These are phyloP conservation scores for Gymnocheta viridis DNA, from an alignment of 2,888 invertebrate genomes.

Conservation along the genomic window DNA sequence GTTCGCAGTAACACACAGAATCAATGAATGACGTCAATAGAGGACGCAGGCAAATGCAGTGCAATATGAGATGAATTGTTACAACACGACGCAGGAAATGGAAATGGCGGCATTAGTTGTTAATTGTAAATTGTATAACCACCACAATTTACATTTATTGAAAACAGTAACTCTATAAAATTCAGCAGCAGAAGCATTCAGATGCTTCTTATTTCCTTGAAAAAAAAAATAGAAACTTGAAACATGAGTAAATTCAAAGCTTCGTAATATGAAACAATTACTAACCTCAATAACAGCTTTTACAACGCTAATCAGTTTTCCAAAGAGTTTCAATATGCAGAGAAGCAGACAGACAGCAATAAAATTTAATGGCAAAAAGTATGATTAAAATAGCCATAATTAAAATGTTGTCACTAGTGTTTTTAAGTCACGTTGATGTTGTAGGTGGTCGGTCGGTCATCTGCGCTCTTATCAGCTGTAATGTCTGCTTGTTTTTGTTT, in stretches of 20 bases:
- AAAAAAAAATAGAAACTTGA: background rate
- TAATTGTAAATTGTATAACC: background rate
- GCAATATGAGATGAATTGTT: slow-evolving; percentile 16
- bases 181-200: slow-evolving; percentile 47
- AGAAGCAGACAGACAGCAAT: background rate
- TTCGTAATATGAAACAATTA: slow-evolving; percentile 5
- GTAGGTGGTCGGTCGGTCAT: slow-evolving; percentile 6
- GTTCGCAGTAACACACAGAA: slow-evolving; percentile 19
- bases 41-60: slow-evolving; percentile 49
- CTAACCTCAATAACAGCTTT: slow-evolving; percentile 46
- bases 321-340: background rate
- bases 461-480: background rate
- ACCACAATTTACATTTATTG: background rate
- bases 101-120: background rate
- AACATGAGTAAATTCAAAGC: slow-evolving; percentile 34
- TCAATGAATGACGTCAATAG: slow-evolving; percentile 65
- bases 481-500: background rate
- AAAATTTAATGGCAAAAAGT: background rate
- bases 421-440: background rate
- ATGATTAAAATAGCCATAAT: slow-evolving; percentile 24
- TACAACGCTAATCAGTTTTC: slow-evolving; percentile 33
- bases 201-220: background rate
- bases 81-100: background rate
- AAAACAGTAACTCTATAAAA: slow-evolving; percentile 10
- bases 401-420: slow-evolving; percentile 13